A percentile compares a stretch with the other conserved stretches of the same genome.
phyloP scores from a whole-genome alignment of 92 coral and sea anemone genomes.

The Montipora capitata region DNA sequence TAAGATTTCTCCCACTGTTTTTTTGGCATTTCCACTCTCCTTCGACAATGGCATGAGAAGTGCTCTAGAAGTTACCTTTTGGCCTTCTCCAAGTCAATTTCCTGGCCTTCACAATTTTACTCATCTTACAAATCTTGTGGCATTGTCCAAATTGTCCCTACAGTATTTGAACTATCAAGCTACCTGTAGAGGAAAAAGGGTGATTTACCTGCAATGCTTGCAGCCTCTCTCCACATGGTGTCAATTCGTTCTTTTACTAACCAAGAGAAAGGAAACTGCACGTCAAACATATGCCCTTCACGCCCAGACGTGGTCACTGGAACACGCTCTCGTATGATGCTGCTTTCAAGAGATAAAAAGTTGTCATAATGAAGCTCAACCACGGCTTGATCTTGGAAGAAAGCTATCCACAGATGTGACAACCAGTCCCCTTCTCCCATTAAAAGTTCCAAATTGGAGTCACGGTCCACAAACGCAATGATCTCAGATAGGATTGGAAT shows the following conservation, averaged over 20 bases:
- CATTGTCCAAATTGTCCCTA: no score
- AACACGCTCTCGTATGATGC: conserved; percentile 78
- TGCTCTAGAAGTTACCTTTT: no score
- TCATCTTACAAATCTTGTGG: no score
- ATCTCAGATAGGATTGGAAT: conserved; percentile 88
- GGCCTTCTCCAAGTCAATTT: no score
- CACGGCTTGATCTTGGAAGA: conserved; percentile 66
- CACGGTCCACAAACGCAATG: conserved; percentile 81
- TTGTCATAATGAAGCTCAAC: conserved; percentile 75
- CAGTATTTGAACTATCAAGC: no score
- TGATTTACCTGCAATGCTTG: conserved; percentile 67
- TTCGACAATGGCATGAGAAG: no score
- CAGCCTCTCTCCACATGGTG: conserved; percentile 70
- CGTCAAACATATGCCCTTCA: conserved; percentile 70
- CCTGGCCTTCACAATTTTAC: no score
- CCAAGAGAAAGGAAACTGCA: conserved; percentile 91
- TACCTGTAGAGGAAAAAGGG: background rate
- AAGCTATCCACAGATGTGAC: conserved; percentile 73
- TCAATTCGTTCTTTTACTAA: conserved; percentile 78
- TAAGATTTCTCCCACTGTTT: no score
- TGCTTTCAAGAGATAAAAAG: conserved; percentile 71
- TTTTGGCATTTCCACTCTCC: no score
- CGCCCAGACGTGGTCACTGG: conserved; percentile 81
- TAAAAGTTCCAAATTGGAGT: conserved; percentile 81
- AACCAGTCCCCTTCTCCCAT: conserved; percentile 61